Evolutionary conservation across 2,888 invertebrate species (phyloP).

Genomic region (Nomada ferruginata): DNA sequence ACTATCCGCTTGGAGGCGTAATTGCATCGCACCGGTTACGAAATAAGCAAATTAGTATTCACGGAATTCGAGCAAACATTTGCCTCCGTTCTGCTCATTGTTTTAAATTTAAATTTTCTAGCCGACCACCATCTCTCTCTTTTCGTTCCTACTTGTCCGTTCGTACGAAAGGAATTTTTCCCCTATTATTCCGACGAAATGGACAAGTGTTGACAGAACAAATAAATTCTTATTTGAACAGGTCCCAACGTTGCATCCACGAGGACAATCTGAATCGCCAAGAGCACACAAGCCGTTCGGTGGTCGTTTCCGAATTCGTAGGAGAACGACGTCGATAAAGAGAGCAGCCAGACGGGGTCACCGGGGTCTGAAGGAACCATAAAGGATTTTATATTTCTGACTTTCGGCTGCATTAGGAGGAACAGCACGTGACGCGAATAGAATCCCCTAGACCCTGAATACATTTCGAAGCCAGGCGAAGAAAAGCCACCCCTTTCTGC

Average conservation of each 20-base stretch:
- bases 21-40: neutral
- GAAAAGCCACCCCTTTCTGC: conserved; percentile 32
- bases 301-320: neutral
- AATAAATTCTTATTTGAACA: neutral
- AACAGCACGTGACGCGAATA: conserved; percentile 32
- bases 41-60: neutral
- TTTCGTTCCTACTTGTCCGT: too few species aligned
- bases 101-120: neutral
- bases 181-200: too few species aligned
- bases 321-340: neutral
- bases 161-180: too few species aligned
- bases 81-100: neutral
- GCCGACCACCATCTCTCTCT: too few species aligned
- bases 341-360: neutral
- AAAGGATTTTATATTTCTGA: conserved; percentile 30
- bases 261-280: neutral
- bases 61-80: neutral
- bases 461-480: conserved; percentile 25
- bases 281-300: neutral
- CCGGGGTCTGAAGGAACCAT: conserved; percentile 1
- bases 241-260: neutral
- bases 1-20: neutral
- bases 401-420: conserved; percentile 32
- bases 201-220: neutral
- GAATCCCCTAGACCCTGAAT: conserved; percentile 36